Evolutionary conservation across 2,113 vertebrate genomes (phyloP).

Genomic region (Suncus etruscus): DNA sequence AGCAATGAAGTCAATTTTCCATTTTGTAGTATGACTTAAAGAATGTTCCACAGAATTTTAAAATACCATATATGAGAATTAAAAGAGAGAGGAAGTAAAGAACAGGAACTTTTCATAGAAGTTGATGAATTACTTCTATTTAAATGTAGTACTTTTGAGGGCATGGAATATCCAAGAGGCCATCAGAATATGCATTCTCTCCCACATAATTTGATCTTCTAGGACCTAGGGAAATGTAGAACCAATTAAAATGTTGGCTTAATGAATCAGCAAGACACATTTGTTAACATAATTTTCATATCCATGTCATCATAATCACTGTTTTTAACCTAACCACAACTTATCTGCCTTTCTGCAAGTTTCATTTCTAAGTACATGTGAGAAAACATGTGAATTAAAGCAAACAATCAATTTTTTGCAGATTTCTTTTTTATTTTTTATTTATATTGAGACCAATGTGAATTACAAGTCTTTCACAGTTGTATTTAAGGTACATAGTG

Average conservation of each 20-base stretch:
- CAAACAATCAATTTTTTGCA: not conserved
- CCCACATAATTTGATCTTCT: not conserved
- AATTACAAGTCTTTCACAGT: too few species aligned
- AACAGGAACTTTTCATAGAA: not conserved
- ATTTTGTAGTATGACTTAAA: not conserved
- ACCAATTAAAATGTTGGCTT: not conserved
- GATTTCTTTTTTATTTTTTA: too few species aligned
- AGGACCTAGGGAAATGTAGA: not conserved
- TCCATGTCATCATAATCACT: not conserved
- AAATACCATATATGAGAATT: not conserved
- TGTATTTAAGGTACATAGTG: too few species aligned
- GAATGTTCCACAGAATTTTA: not conserved
- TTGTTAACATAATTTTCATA: not conserved
- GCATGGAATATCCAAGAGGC: not conserved
- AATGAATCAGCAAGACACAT: not conserved
- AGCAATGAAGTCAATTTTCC: conserved; percentile 19
- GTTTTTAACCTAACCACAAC: not conserved
- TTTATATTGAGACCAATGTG: too few species aligned
- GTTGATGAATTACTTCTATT: conserved; percentile 5
- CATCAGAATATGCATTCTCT: not conserved
- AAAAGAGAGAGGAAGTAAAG: not conserved
- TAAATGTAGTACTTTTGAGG: not conserved
- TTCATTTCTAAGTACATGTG: not conserved
- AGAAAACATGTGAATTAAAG: not conserved
- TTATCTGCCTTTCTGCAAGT: not conserved